Base-by-base conservation (phyloP, 2,113 vertebrate genomes). In the Dipodomys merriami region DNA sequence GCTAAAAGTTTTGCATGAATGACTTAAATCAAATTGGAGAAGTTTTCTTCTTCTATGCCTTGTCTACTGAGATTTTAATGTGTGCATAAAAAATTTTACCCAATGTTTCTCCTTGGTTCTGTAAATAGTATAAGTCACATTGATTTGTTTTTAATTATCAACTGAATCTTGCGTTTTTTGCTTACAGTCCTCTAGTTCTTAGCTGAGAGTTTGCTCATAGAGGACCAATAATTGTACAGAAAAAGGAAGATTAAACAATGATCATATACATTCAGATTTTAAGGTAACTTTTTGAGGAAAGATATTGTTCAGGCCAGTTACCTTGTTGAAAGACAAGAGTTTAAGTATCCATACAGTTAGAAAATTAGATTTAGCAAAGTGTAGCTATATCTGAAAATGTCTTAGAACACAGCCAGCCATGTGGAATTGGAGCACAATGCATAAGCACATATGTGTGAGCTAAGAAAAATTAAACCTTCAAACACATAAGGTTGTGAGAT, bases 11-110 rank as follows among this genome's bases (percentile, higher is more conserved):
- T 49, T 86, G 0, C 25, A 27, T 79, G 33, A 65, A 53, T 82
- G 27, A 1, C 60, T 62, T 18, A 62, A 22, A 79, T 27, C 67
- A 82, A 20, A 68, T 30, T 71, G 44, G 80, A 5, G 12, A 9
- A 69, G 5, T 71, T 88, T 33, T 6, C 20, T 67, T 90, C 25
- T 74, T 39, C 39, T 39, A 29, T 65, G 35, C n/a, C 23, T 84
- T 39, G 8, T 39, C 93, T 93, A 67, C 33, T 78, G 22, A 30
- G 65, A 30, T 72, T 86, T 93, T 89, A 86, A 86, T n/a, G 68
- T 80, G 25, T 86, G n/a, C 1, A 35, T 69, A 30, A 72, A 86
- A 25, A 57, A 69, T n/a, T 82, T 79, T 86, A n/a, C 44, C 44
- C 27, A 76, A 9, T 29, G 20, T 27, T 79, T 64, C 30, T 33